phyloP scores from a whole-genome alignment of 1,140 invertebrate species.

The Drosophila jambulina region DNA sequence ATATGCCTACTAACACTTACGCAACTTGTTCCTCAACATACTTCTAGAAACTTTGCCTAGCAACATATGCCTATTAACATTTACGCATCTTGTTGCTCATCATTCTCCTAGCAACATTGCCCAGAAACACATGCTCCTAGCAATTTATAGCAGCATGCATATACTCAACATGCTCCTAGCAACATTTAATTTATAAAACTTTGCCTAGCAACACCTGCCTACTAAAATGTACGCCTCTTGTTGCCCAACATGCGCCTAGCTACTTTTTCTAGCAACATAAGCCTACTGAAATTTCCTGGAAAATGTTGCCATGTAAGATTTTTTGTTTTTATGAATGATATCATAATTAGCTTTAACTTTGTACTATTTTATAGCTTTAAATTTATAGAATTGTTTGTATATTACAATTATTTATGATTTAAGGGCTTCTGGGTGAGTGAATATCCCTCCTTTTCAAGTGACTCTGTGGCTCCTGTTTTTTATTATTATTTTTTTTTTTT shows the following conservation, averaged over 20 bases:
- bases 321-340: fast-evolving
- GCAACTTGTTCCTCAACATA: no score
- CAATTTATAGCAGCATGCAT: no score
- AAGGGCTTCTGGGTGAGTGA: background rate
- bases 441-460: conserved; percentile 18
- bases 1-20: no score
- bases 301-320: background rate
- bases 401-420: background rate
- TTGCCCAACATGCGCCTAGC: no score
- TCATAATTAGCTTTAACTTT: background rate
- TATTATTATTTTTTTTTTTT: conserved; percentile 10
- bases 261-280: background rate
- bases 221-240: no score
- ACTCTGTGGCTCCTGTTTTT: conserved; percentile 51
- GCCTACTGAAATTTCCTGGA: background rate
- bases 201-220: background rate
- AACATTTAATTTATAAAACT: no score
- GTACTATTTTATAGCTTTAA: no score
- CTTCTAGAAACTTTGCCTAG: no score
- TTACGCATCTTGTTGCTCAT: no score
- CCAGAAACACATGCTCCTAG: no score
- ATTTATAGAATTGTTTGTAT: background rate
- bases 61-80: no score
- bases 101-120: no score
- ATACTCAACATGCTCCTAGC: background rate